A percentile compares a stretch with the other conserved stretches of the same genome.
Evolutionary conservation across 2,797 vertebrate genomes (phyloP).

Genomic region (Toxotes lorentzi): DNA sequence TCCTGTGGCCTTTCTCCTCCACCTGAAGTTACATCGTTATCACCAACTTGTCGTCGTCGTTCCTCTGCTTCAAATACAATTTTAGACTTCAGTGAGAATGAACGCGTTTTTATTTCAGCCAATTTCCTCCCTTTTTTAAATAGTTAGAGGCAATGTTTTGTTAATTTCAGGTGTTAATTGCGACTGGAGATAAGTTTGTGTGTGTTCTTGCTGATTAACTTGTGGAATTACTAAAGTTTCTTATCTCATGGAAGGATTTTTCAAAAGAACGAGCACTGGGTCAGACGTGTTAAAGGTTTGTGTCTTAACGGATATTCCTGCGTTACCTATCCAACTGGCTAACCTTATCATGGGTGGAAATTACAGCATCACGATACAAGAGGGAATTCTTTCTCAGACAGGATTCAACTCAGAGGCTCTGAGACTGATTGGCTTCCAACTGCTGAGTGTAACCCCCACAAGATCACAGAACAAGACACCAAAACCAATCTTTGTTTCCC

Average conservation of each 20-base stretch:
- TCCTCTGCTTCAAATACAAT: not conserved
- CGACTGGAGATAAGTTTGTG: not conserved
- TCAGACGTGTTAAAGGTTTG: not conserved
- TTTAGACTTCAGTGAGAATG: not conserved
- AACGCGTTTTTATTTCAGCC: not conserved
- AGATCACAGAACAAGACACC: not conserved
- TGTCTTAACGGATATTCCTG: not conserved
- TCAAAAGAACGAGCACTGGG: not conserved
- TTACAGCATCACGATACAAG: not conserved
- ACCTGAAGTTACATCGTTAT: not conserved
- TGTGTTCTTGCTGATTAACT: not conserved
- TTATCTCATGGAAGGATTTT: not conserved
- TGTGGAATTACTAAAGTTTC: not conserved
- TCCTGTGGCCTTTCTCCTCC: not conserved
- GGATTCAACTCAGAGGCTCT: not conserved
- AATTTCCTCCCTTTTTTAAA: not conserved
- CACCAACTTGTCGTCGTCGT: not conserved
- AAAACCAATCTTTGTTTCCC: constrained; percentile 14
- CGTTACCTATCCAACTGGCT: not conserved
- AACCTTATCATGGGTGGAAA: not conserved
- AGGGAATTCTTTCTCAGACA: not conserved
- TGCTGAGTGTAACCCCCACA: not conserved
- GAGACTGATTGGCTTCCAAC: not conserved
- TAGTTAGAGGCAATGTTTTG: not conserved
- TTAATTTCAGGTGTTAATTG: not conserved